Evolutionary conservation across 1,140 invertebrate genomes (phyloP).

Genomic region (Campoletis sonorensis): DNA sequence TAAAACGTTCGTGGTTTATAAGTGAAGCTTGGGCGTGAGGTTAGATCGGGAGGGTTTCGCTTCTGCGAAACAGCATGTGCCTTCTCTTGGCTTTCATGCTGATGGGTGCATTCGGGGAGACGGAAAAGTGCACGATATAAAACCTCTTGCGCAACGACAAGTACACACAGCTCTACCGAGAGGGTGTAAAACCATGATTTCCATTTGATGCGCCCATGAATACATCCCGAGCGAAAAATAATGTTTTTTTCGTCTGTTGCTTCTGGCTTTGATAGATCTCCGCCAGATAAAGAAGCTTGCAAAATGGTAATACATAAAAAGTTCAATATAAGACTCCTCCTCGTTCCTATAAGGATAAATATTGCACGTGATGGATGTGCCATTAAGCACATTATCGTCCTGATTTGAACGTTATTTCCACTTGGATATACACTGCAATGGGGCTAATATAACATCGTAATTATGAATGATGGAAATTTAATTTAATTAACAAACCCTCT

Average conservation of each 20-base stretch:
- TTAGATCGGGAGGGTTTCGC: slow-evolving; percentile 27
- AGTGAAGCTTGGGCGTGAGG: slow-evolving; percentile 53
- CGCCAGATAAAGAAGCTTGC: not conserved
- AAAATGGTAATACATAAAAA: not conserved
- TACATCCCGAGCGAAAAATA: slow-evolving; percentile 45
- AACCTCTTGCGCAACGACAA: slow-evolving; percentile 19
- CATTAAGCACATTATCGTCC: too few relatives aligned
- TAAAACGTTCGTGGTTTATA: slow-evolving; percentile 61
- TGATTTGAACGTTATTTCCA: too few relatives aligned
- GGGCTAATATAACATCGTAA: too few relatives aligned
- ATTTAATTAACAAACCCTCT: too few relatives aligned
- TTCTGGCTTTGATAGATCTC: not conserved
- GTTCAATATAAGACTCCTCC: not conserved
- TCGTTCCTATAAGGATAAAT: too few relatives aligned
- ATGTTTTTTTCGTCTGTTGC: not conserved
- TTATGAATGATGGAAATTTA: too few relatives aligned
- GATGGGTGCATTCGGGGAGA: slow-evolving; percentile 5
- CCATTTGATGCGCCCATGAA: slow-evolving; percentile 65
- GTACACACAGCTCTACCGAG: not conserved
- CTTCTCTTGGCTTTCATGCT: slow-evolving; percentile 22
- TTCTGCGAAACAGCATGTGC: not conserved
- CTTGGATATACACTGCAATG: too few relatives aligned
- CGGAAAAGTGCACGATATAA: slow-evolving; percentile 37
- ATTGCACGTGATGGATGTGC: too few relatives aligned
- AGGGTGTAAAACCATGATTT: slow-evolving; percentile 63